phyloP scores from a whole-genome alignment of 2,797 vertebrate species.

The Silurus lanzhouensis region DNA sequence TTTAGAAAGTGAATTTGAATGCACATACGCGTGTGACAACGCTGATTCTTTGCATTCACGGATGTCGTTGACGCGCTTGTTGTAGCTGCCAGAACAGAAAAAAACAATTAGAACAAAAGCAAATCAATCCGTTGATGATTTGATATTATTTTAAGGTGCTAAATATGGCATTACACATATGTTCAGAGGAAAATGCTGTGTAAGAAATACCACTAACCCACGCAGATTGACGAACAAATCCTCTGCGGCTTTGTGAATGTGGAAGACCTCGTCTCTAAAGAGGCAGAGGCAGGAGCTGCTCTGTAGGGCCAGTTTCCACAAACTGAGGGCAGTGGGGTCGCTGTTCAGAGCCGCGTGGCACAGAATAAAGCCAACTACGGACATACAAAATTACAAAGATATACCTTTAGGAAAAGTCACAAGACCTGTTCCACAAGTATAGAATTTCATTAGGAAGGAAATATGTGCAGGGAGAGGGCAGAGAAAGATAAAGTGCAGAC shows the following conservation, averaged over 20 bases:
- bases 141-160: not conserved
- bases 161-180: not conserved
- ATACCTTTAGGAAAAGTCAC: not conserved
- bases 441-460: not conserved
- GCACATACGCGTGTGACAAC: conserved; percentile 92
- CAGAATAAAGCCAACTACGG: conserved; percentile 93
- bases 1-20: conserved; percentile 46
- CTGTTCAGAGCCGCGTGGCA: conserved; percentile 91
- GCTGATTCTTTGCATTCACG: conserved; percentile 96
- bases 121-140: not conserved
- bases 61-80: conserved; percentile 98
- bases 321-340: conserved; percentile 87
- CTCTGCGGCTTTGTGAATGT: conserved; percentile 97
- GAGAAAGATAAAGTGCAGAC: not conserved
- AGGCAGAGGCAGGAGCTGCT: conserved; percentile 97
- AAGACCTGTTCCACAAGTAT: not conserved
- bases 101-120: conserved; percentile 7
- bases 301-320: conserved; percentile 97
- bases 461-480: not conserved
- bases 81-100: conserved; percentile 79
- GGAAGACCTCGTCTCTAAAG: conserved; percentile 96
- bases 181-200: too few species aligned
- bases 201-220: conserved; percentile 73
- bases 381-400: conserved; percentile 21
- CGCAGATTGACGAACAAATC: conserved; percentile 97